A percentile compares a stretch with the other conserved stretches of the same genome.
Evolutionary conservation across 2,888 invertebrate species (phyloP).

Genomic region (Papilio demoleus): DNA sequence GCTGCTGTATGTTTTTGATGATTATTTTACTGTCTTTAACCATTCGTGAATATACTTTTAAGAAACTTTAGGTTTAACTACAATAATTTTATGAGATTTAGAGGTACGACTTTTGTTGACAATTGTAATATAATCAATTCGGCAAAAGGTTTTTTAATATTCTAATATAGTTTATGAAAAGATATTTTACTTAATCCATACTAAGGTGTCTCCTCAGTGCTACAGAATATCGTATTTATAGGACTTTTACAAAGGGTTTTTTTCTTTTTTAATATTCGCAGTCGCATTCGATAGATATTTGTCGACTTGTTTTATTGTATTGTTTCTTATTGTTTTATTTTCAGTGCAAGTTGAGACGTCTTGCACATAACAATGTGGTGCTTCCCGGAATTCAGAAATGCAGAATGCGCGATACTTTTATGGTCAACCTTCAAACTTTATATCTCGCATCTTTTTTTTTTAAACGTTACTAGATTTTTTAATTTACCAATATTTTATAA

Average conservation of each 20-base stretch:
- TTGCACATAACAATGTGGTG: conserved; percentile 14
- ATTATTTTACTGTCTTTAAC: not conserved
- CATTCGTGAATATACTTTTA: not conserved
- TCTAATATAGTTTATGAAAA: no score
- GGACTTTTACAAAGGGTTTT: not conserved
- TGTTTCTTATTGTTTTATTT: conserved; percentile 9
- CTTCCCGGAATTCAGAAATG: conserved; percentile 18
- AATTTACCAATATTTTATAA: no score
- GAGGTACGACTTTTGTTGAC: no score
- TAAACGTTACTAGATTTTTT: no score
- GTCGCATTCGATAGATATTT: not conserved
- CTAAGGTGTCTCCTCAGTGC: no score
- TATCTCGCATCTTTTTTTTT: not conserved
- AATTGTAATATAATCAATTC: no score
- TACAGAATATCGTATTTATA: not conserved
- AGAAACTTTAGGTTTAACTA: not conserved
- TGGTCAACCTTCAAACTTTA: conserved; percentile 18
- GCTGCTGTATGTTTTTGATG: not conserved
- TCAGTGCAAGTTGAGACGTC: not conserved
- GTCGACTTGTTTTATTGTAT: not conserved
- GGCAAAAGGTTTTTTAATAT: no score
- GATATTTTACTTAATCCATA: no score
- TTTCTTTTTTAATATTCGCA: not conserved
- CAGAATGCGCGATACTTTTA: conserved; percentile 1
- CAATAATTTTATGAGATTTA: no score